These are phyloP conservation scores for Drosophila niveifrons DNA, from an alignment of 2,888 invertebrate species.

Conservation along the genomic window DNA sequence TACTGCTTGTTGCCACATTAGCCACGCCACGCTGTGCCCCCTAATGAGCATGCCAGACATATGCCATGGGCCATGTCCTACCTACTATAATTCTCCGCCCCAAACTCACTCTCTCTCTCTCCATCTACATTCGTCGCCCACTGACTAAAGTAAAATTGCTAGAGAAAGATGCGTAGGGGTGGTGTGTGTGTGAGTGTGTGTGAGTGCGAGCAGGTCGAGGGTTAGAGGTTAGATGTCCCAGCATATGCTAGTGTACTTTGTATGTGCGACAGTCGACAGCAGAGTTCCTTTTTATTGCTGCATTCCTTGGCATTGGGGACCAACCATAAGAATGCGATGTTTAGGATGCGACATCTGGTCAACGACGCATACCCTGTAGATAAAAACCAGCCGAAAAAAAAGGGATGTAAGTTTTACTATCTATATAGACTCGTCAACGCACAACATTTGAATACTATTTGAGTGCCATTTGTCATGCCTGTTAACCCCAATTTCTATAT, in stretches of 20 bases:
- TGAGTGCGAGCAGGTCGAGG: constrained; percentile 6
- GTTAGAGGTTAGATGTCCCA: constrained; percentile 21
- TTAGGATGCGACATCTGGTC: constrained; percentile 48
- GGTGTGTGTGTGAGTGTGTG: background rate
- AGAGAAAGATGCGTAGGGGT: too few relatives aligned
- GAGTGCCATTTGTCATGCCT: background rate
- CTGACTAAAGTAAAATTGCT: constrained; percentile 56
- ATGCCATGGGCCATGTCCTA: constrained; percentile 72
- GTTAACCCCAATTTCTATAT: constrained; percentile 2
- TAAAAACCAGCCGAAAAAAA: background rate
- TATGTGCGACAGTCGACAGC: constrained; percentile 16
- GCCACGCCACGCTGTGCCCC: constrained; percentile 78
- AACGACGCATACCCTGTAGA: constrained; percentile 21
- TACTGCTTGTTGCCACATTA: constrained; percentile 73
- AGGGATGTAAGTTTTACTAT: too few relatives aligned
- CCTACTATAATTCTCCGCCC: constrained; percentile 38
- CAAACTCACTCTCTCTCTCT: background rate
- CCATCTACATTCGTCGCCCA: constrained; percentile 55
- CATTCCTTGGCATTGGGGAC: constrained; percentile 33
- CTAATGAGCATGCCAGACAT: constrained; percentile 79
- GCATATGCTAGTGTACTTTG: constrained; percentile 48
- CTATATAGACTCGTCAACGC: too few relatives aligned
- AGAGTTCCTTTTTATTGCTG: constrained; percentile 45
- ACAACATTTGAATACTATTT: background rate
- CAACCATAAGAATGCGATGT: constrained; percentile 40